Evolutionary conservation across 2,797 vertebrate species (phyloP), one percentile per base, ranked within the genome.

Genomic region (Sebastes jordani): DNA sequence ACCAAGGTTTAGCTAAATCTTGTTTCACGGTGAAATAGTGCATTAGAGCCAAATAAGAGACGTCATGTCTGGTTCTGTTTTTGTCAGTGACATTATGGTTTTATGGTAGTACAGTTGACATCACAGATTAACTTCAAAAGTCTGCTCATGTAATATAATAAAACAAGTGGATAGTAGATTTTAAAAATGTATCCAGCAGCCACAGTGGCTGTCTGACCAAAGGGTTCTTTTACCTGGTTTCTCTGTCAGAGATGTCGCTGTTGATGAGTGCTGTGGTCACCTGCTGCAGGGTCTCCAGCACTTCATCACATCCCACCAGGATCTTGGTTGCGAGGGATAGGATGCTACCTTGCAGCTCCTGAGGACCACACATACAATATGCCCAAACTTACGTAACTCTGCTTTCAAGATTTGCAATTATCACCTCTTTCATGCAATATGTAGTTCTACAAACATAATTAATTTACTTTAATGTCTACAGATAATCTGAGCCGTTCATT

Each of bases 191-290:
- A 69, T 71, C 29, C 38, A 62, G 55, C 54, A 62, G 30, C n/a
- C 4, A 30, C 63, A 46, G 32, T 9, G 2, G 7, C 25, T 29
- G 7, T 14, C 11, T 71, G 14, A 72, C 42, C 8, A 61, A 71
- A 38, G 74, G 4, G 2, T 20, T 49, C 6, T 6, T 22, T 90
- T 91, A 99, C 99, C 99, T 98, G 87, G 95, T 97, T 78, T 99
- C 98, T 82, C 96, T 96, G 84, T 99, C 98, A 18, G 94, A 73
- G 82, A 98, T 94, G 90, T 98, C 97, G 71, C 98, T 98, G 94
- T 98, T 97, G 78, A 99, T 98, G 71, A 99, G 96, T 65, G 97
- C 97, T n/a, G 97, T 98, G 68, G 98, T 99, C 88, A 99, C 98
- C 91, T 98, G 97, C 87, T 99, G 98, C 76, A 99, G 96, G 87